Evolutionary conservation across 2,113 vertebrate genomes (phyloP).

Genomic region (Menura novaehollandiae): DNA sequence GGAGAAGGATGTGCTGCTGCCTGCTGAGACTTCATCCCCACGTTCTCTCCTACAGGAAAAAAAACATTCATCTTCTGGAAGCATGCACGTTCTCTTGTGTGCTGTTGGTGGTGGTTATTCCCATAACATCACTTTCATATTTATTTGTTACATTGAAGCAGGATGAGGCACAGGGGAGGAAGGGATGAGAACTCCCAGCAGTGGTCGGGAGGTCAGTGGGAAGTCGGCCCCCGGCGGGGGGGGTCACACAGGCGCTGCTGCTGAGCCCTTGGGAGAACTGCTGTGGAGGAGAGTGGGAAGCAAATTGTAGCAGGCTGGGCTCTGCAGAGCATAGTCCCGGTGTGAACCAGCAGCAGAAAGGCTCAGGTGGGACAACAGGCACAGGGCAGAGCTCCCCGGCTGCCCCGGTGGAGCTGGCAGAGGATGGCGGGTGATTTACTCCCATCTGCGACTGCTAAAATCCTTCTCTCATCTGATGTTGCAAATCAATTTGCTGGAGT

Average conservation of each 20-base stretch:
- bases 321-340: accelerated
- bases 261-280: not conserved
- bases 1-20: not conserved
- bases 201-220: not conserved
- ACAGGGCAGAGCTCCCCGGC: not conserved
- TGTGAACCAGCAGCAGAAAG: accelerated
- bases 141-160: not conserved
- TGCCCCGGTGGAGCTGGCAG: not conserved
- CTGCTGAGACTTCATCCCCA: not conserved
- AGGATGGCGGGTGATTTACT: not conserved
- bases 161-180: not conserved
- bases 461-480: not conserved
- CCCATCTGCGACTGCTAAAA: not conserved
- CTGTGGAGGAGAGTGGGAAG: not conserved
- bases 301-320: accelerated
- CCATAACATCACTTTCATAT: not conserved
- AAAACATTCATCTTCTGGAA: not conserved
- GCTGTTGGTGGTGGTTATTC: not conserved
- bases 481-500: not conserved
- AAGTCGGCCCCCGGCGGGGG: not conserved
- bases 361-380: not conserved
- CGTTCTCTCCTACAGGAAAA: not conserved
- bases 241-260: accelerated
- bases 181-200: not conserved
- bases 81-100: not conserved